Evolutionary conservation across 2,113 vertebrate genomes (phyloP).

Genomic region (Vulpes lagopus): DNA sequence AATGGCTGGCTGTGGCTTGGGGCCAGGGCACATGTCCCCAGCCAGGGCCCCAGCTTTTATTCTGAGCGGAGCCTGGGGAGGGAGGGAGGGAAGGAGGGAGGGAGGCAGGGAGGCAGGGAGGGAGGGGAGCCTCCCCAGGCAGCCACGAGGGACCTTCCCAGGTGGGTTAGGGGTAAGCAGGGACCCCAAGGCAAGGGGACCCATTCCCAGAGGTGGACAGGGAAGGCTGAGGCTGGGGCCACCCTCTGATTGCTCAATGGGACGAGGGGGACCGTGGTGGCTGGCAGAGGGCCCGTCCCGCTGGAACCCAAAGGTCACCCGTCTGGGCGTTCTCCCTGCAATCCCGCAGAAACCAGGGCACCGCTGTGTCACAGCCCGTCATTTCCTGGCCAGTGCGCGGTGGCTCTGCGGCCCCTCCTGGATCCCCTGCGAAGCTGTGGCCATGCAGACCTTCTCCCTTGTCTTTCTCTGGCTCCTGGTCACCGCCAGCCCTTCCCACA

Average conservation of each 20-base stretch:
- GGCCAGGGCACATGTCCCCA: background rate
- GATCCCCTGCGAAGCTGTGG: background rate
- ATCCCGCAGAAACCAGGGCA: background rate
- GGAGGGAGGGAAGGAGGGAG: no score
- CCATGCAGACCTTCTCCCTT: no score
- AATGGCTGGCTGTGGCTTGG: background rate
- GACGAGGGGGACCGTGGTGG: background rate
- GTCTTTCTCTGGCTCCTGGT: background rate
- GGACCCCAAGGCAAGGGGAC: background rate
- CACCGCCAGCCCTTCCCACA: background rate
- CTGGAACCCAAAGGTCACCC: background rate
- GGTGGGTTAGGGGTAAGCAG: background rate
- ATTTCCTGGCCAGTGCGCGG: background rate
- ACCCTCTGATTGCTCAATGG: background rate
- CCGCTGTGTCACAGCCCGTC: accelerated
- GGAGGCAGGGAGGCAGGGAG: no score
- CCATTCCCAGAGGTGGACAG: background rate
- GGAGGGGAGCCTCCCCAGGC: background rate
- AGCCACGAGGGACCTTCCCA: background rate
- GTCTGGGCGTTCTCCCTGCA: background rate
- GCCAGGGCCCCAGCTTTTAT: background rate
- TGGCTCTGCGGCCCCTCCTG: background rate
- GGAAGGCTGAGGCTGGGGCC: background rate
- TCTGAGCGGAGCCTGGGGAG: background rate
- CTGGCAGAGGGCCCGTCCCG: background rate